Percentiles rank a stretch among this genome's conserved stretches.
phyloP scores from a whole-genome alignment of 1,140 invertebrate species.

The Melipona quadrifasciata region DNA sequence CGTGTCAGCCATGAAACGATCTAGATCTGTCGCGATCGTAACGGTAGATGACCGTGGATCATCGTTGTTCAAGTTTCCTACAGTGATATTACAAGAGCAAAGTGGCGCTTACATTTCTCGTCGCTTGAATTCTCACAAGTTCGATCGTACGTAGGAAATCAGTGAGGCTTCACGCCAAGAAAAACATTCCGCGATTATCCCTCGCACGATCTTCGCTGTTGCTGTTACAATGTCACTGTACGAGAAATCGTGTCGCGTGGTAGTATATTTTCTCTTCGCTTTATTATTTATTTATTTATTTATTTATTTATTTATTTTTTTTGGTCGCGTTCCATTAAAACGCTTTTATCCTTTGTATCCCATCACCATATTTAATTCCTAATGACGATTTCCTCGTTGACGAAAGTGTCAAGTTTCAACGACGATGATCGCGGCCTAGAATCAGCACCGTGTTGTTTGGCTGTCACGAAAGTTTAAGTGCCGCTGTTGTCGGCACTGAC shows the following conservation, averaged over 20 bases:
- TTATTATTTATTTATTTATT: constrained; percentile 11
- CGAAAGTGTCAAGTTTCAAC: constrained; percentile 45
- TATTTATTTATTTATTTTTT: constrained; percentile 18
- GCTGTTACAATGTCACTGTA: constrained; percentile 56
- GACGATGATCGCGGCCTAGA: constrained; percentile 71
- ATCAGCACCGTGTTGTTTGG: constrained; percentile 39
- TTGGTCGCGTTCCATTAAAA: constrained; percentile 23
- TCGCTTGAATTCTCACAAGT: neutral
- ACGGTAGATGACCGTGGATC: constrained; percentile 43
- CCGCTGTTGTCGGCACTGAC: constrained; percentile 72
- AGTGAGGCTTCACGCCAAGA: neutral
- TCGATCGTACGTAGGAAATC: constrained; percentile 43
- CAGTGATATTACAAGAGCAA: constrained; percentile 52
- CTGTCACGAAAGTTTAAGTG: constrained; percentile 67
- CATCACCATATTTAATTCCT: constrained; percentile 61
- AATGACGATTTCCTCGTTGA: constrained; percentile 26
- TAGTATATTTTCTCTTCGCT: constrained; percentile 28
- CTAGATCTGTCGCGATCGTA: constrained; percentile 49
- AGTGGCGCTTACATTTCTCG: neutral
- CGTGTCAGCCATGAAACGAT: constrained; percentile 54
- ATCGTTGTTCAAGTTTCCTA: constrained; percentile 49
- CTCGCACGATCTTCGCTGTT: constrained; percentile 31
- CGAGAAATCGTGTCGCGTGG: constrained; percentile 12
- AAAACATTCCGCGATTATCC: constrained; percentile 20
- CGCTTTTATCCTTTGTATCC: constrained; percentile 45